Evolutionary conservation across 2,888 invertebrate genomes (phyloP).

Genomic region (Heliothis peltigera): DNA sequence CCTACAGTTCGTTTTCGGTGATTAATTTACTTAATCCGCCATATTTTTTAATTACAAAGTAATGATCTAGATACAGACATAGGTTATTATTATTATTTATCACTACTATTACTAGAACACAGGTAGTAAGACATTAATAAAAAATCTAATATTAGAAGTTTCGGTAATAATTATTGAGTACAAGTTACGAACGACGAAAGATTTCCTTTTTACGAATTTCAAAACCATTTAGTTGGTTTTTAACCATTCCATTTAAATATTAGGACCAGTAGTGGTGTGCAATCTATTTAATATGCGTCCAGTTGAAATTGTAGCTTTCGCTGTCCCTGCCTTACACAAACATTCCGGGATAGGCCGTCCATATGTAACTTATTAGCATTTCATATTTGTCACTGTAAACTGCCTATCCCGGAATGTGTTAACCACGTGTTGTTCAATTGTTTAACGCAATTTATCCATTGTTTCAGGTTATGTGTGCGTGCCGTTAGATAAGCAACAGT

Average conservation of each 20-base stretch:
- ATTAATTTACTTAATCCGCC: slow-evolving; percentile 10
- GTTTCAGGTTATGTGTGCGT: slow-evolving; percentile 87
- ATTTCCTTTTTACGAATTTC: background rate
- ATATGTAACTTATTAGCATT: slow-evolving; percentile 5
- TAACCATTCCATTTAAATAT: background rate
- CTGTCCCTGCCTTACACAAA: background rate
- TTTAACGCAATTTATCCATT: slow-evolving; percentile 69
- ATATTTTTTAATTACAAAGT: background rate
- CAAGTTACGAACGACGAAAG: background rate
- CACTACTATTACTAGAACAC: too few relatives aligned
- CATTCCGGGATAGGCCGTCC: too few relatives aligned
- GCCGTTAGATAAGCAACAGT: slow-evolving; percentile 82
- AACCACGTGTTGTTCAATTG: slow-evolving; percentile 48
- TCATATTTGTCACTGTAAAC: slow-evolving; percentile 26
- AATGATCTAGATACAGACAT: slow-evolving; percentile 6
- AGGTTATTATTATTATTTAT: slow-evolving; percentile 6
- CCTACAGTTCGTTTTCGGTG: slow-evolving; percentile 2
- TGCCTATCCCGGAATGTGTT: slow-evolving; percentile 30
- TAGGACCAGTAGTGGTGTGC: background rate
- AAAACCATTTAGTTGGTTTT: background rate
- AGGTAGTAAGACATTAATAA: too few relatives aligned
- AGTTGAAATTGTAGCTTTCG: background rate
- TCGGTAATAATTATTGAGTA: too few relatives aligned
- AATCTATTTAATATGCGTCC: background rate
- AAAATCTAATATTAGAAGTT: too few relatives aligned